Evolutionary conservation across 2,888 invertebrate genomes (phyloP).

Genomic region (Conops quadrifasciatus): DNA sequence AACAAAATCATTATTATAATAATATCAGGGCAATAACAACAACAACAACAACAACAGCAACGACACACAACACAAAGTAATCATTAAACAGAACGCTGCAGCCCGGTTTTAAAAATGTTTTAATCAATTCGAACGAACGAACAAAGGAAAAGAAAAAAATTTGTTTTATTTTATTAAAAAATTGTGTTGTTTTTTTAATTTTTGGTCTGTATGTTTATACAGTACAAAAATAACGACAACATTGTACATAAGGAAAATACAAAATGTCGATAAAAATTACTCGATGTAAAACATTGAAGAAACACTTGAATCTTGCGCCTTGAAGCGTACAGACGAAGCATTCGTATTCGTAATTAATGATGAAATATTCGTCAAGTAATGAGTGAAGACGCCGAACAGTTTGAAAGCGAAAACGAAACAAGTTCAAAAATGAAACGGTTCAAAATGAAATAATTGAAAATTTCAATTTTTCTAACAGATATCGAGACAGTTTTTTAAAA

Average conservation of each 20-base stretch:
- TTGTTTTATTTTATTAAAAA: conserved; percentile 11
- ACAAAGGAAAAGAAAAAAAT: background rate
- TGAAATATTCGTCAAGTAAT: background rate
- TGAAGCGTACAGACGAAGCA: background rate
- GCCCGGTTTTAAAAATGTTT: conserved; percentile 8
- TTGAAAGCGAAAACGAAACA: background rate
- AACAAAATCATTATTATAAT: background rate
- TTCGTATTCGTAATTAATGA: conserved; percentile 4
- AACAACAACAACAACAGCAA: conserved; percentile 11
- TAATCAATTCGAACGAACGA: conserved; percentile 22
- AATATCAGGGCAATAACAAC: conserved; percentile 15
- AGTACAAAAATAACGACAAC: conserved; percentile 5
- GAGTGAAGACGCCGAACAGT: background rate
- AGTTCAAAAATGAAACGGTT: too few species aligned
- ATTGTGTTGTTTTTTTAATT: background rate
- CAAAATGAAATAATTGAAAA: background rate
- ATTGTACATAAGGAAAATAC: background rate
- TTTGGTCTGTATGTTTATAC: background rate
- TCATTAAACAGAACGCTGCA: conserved; percentile 14
- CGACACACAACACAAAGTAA: conserved; percentile 14
- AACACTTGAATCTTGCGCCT: conserved; percentile 17
- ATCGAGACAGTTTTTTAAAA: too few species aligned
- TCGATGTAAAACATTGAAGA: conserved; percentile 14
- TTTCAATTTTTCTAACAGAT: background rate
- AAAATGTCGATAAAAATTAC: conserved; percentile 31